Percentiles rank a stretch among this genome's conserved stretches.
Conservation (phyloP, 2,797 vertebrate species). For the Sitta carolinensis region DNA sequence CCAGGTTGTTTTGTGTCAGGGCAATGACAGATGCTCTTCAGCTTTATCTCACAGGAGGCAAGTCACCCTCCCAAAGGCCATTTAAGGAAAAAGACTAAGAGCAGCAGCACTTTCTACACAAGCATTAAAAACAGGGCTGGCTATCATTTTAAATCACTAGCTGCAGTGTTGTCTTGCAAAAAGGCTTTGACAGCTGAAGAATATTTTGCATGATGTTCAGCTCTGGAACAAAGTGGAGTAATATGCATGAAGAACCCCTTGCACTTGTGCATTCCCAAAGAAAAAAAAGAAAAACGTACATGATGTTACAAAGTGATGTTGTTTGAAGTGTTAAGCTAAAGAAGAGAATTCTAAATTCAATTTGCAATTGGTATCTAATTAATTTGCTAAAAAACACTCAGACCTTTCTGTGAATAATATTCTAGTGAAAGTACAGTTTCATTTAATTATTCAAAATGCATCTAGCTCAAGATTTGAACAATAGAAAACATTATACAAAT, state of each 20-base stretch:
- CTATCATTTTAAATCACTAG: neutral
- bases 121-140: neutral
- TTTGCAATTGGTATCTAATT: neutral
- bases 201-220: neutral
- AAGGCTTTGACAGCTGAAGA: neutral
- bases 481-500: neutral
- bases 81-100: neutral
- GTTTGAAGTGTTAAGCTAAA: neutral
- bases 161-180: neutral
- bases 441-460: constrained; percentile 1
- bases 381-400: neutral
- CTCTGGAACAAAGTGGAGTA: neutral
- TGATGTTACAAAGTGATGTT: neutral
- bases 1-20: fast-evolving
- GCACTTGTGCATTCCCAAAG: neutral
- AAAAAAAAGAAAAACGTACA: neutral
- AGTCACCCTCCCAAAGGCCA: neutral
- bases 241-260: neutral
- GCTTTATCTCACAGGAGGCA: neutral
- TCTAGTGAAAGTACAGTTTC: neutral
- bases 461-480: neutral
- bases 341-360: neutral
- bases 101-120: neutral
- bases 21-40: neutral
- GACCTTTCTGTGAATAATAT: neutral